Evolutionary conservation across 2,113 vertebrate species (phyloP).

Genomic region (Hylia prasina): DNA sequence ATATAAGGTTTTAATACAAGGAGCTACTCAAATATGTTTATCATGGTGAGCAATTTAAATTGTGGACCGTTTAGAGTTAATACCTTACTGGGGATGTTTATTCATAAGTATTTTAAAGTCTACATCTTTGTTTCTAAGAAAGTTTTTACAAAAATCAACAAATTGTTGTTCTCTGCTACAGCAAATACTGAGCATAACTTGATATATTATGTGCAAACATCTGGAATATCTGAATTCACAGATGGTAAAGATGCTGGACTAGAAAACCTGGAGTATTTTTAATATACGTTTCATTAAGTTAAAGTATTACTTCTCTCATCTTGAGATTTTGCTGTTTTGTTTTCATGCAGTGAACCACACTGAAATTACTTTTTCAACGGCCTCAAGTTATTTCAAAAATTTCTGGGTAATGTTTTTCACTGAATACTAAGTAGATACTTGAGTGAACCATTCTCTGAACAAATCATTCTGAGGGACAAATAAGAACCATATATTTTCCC

Average conservation of each 20-base stretch:
- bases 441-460: not conserved
- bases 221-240: slow-evolving; percentile 28
- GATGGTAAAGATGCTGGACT: not conserved
- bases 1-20: not conserved
- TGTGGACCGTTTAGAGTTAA: not conserved
- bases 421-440: not conserved
- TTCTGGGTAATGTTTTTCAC: not conserved
- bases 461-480: not conserved
- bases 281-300: slow-evolving; percentile 23
- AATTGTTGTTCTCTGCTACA: slow-evolving; percentile 14
- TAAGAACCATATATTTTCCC: not conserved
- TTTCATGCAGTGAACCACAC: not conserved
- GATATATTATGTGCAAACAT: slow-evolving; percentile 13
- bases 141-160: slow-evolving; percentile 24
- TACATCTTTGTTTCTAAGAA: not conserved
- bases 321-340: not conserved
- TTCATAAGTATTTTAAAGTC: slow-evolving; percentile 19
- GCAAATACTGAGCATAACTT: not conserved
- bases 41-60: not conserved
- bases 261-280: slow-evolving; percentile 18
- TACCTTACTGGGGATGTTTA: not conserved
- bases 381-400: not conserved
- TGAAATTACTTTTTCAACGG: slow-evolving; percentile 22
- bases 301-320: not conserved
- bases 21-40: not conserved